Evolutionary conservation across 2,888 invertebrate genomes (phyloP), one percentile per base, ranked within the genome.

Genomic region (Entomobrya proxima): DNA sequence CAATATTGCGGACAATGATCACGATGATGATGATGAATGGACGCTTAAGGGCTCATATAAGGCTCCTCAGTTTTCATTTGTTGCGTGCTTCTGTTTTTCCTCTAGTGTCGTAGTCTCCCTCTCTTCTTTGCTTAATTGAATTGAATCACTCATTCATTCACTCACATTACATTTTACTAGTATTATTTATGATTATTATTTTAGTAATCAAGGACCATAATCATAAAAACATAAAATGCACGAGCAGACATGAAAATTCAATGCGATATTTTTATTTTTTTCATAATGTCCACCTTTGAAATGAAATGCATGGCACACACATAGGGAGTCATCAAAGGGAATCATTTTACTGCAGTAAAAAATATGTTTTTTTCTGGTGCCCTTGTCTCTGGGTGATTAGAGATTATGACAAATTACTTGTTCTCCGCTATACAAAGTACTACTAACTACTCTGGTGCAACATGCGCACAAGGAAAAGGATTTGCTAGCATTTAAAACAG

Each of bases 1-100:
- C 67, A 79, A 79, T 58, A 76, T 76, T 69, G 44, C 40, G 44
- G 40, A 69, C 69, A 69, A 76, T 77, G 27, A 18, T 55, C 37
- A 69, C 44, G 75, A 64, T 79, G 79, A 79, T 52, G 79, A 69
- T 79, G 79, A 79, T 79, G 69, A 79, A 79, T 79, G 79, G 55
- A 55, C 69, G 69, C 55, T 78, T 78, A 64, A 78, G 61, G 78
- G 61, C 40, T 61, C 44, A 37, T 74, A 15, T n/a, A 32, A 74
- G 32, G 35, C 58, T 18, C 58, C 58, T 30, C 30, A 30, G 32
- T 64, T 6, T 5, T 30, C 64, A 64, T 15, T 11, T 11, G 15
- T 15, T 15, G 15, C 15, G 44, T 64, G 64, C 64, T 64, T 64
- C 64, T 64, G 64, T 64, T 64, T 64, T 35, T 18, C 24, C 55